Evolutionary conservation across 2,113 vertebrate genomes (phyloP).

Genomic region (Trinectes maculatus): DNA sequence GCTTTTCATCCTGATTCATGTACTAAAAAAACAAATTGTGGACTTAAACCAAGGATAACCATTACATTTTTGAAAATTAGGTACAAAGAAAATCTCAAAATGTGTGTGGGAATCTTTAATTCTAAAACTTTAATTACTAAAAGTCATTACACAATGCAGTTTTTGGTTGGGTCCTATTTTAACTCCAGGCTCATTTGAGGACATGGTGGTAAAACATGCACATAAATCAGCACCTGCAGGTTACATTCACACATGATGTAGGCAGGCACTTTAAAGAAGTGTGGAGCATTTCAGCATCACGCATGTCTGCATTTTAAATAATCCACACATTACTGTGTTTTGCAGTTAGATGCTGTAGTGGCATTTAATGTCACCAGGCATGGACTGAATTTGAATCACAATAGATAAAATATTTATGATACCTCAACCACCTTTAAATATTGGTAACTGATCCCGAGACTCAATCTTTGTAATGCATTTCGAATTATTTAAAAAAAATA

Average conservation of each 20-base stretch:
- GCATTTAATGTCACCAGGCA: neutral
- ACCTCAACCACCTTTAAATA: neutral
- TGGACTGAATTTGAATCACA: neutral
- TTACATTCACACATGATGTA: constrained; percentile 5
- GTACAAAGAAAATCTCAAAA: too few species aligned
- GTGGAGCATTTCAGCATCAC: constrained; percentile 1
- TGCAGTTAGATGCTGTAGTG: neutral
- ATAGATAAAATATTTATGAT: neutral
- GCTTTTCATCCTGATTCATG: too few species aligned
- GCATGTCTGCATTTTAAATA: constrained; percentile 31
- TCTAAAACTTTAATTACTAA: too few species aligned
- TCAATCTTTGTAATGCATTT: neutral
- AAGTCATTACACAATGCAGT: neutral
- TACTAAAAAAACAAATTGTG: too few species aligned
- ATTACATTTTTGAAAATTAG: too few species aligned
- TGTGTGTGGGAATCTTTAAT: too few species aligned
- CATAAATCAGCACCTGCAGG: constrained; percentile 42
- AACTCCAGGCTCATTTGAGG: neutral
- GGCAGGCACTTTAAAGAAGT: neutral
- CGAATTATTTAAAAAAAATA: too few species aligned
- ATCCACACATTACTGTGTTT: constrained; percentile 14
- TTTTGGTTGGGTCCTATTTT: neutral
- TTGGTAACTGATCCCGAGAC: neutral
- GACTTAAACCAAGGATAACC: too few species aligned
- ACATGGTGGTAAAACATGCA: constrained; percentile 15